phyloP scores from a whole-genome alignment of 2,888 invertebrate species.

The Nomada hirtipes region DNA sequence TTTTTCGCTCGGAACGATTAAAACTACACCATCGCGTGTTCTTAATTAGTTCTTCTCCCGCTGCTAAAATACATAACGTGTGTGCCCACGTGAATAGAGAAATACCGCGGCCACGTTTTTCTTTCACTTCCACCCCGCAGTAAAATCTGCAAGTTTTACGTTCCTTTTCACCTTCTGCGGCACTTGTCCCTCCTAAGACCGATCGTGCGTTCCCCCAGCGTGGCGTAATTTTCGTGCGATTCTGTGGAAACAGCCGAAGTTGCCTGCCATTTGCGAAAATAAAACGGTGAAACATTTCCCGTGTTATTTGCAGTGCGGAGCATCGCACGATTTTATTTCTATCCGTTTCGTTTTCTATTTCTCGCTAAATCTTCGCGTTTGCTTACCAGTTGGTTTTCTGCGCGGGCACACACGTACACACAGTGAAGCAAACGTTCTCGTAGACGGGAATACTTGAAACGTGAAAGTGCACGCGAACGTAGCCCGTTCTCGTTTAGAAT shows the following conservation, averaged over 20 bases:
- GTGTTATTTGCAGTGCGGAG: conserved; percentile 25
- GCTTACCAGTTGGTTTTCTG: background rate
- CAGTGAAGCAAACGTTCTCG: background rate
- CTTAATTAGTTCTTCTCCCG: background rate
- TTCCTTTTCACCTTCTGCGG: conserved; percentile 39
- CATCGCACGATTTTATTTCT: background rate
- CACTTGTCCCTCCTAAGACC: conserved; percentile 39
- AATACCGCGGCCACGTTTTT: conserved; percentile 37
- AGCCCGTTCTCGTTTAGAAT: background rate
- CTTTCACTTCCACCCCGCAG: conserved; percentile 39
- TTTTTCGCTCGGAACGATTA: no score
- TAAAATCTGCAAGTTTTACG: conserved; percentile 53
- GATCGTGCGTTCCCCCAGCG: conserved; percentile 33
- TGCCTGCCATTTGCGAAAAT: conserved; percentile 40
- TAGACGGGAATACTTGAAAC: background rate
- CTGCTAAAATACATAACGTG: no score
- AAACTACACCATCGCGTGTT: no score
- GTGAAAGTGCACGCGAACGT: background rate
- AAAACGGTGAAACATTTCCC: conserved; percentile 37
- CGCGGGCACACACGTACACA: background rate
- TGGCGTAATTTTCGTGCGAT: conserved; percentile 57
- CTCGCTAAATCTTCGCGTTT: background rate
- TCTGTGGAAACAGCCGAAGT: conserved; percentile 37
- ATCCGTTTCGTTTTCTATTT: background rate
- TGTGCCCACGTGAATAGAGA: background rate